These are phyloP conservation scores for Gavia stellata DNA, from an alignment of 2,113 vertebrate species.

Conservation along the genomic window DNA sequence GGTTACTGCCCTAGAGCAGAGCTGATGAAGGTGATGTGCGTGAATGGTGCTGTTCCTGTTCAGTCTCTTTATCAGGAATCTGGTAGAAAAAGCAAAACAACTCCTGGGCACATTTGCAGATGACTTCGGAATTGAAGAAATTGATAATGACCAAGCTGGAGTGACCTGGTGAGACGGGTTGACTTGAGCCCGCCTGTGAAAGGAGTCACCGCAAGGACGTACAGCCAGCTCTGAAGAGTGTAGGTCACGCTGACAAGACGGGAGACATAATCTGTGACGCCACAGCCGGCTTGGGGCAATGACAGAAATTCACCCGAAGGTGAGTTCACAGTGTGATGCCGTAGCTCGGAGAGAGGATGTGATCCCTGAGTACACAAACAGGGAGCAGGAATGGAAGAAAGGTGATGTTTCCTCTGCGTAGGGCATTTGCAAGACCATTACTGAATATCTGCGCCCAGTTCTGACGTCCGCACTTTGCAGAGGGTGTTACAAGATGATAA, in stretches of 20 bases:
- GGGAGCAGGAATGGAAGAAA: neutral
- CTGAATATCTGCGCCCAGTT: neutral
- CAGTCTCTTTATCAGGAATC: neutral
- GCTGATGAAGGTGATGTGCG: neutral
- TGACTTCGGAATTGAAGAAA: neutral
- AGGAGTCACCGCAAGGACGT: rapidly evolving
- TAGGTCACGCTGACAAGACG: neutral
- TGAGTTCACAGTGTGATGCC: neutral
- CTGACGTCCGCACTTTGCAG: neutral
- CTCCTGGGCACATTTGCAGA: neutral
- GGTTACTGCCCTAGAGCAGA: neutral
- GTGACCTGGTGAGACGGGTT: neutral
- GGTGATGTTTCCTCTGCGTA: neutral
- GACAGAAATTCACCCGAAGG: neutral
- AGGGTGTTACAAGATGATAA: neutral
- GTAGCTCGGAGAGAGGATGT: neutral
- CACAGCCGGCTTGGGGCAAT: rapidly evolving
- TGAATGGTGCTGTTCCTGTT: neutral
- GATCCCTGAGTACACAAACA: neutral
- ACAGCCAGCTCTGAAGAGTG: neutral
- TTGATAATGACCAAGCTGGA: neutral
- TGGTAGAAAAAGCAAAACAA: neutral
- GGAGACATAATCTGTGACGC: neutral
- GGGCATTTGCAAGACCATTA: neutral
- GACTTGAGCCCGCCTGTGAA: neutral